These are phyloP conservation scores for Elysia crispata DNA, from an alignment of 2,888 invertebrate species.

Conservation along the genomic window DNA sequence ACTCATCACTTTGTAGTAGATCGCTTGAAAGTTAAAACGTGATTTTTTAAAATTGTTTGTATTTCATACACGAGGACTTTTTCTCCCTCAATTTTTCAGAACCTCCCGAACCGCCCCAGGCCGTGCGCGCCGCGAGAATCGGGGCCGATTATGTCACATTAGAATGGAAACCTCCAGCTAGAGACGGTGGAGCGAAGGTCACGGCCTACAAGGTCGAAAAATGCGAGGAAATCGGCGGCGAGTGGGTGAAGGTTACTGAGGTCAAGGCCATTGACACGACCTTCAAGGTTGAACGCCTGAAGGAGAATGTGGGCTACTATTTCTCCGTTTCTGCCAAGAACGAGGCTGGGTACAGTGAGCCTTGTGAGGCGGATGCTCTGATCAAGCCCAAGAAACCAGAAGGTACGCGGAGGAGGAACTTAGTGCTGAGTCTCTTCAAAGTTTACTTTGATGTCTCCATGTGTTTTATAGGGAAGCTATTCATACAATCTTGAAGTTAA, in stretches of 20 bases:
- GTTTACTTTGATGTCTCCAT: no score
- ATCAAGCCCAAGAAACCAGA: constrained; percentile 56
- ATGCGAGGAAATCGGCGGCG: constrained; percentile 53
- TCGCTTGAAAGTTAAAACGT: not conserved
- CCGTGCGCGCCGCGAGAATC: constrained; percentile 56
- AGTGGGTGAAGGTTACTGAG: constrained; percentile 58
- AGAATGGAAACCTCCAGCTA: constrained; percentile 61
- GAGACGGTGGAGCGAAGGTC: constrained; percentile 65
- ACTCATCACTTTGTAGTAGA: no score
- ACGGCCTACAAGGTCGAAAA: constrained; percentile 61
- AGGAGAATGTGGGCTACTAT: constrained; percentile 64
- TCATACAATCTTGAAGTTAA: no score
- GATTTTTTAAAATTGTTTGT: not conserved
- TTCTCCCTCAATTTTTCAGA: constrained; percentile 44
- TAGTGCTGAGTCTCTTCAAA: no score
- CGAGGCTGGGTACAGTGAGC: constrained; percentile 56
- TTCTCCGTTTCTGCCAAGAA: constrained; percentile 73
- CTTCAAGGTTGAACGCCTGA: constrained; percentile 57
- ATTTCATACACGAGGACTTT: not conserved
- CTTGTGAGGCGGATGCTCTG: constrained; percentile 55
- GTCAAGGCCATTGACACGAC: constrained; percentile 54
- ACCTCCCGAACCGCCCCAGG: constrained; percentile 73
- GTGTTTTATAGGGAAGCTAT: no score
- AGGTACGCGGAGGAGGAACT: constrained; percentile 51
- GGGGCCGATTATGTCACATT: constrained; percentile 59